These are phyloP conservation scores for Okamejei kenojei DNA, from an alignment of 2,797 vertebrate species.

Conservation along the genomic window DNA sequence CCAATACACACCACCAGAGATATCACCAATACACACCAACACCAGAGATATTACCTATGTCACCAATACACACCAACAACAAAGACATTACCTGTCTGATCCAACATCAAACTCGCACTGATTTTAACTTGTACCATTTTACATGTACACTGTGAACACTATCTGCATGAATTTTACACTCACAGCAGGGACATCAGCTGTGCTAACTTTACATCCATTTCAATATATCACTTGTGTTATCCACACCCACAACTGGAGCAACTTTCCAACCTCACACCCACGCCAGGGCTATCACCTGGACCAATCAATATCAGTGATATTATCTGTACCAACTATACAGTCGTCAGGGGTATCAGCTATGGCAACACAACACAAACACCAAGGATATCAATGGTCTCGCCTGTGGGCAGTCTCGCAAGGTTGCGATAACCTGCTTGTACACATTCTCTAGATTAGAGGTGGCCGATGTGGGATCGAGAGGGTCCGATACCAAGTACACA, in stretches of 20 bases:
- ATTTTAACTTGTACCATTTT: not conserved
- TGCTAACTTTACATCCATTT: not conserved
- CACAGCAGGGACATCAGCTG: not conserved
- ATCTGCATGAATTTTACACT: not conserved
- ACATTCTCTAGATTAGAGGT: no score
- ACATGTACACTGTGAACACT: not conserved
- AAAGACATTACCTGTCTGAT: not conserved
- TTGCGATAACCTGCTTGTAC: no score
- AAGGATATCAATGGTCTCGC: no score
- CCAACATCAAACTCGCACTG: not conserved
- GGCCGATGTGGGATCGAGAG: no score
- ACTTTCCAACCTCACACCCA: not conserved
- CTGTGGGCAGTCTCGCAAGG: no score
- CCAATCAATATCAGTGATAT: not conserved
- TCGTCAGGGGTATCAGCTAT: not conserved
- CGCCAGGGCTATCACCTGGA: not conserved
- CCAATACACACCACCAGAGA: not conserved
- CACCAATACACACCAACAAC: not conserved
- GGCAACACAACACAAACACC: no score
- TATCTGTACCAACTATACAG: not conserved
- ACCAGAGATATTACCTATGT: not conserved
- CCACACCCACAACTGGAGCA: no score
- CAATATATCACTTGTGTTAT: not conserved
- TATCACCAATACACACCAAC: not conserved
- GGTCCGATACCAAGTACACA: no score